phyloP scores from a whole-genome alignment of 2,113 vertebrate genomes.

The Chelonoidis abingdonii region DNA sequence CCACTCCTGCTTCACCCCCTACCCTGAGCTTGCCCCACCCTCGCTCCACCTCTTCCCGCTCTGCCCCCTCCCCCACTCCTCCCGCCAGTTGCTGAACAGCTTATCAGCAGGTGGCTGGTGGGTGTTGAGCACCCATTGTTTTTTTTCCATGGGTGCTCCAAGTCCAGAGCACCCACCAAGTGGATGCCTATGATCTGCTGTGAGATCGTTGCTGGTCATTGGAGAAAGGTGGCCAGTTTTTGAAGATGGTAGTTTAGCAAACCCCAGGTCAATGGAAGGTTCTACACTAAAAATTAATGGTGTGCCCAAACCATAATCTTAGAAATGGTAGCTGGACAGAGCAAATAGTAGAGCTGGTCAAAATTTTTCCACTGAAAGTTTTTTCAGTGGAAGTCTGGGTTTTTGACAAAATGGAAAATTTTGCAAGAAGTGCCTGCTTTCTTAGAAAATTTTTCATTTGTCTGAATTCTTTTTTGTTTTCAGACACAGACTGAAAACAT shows the following conservation, averaged over 20 bases:
- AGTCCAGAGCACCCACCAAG: too few relatives aligned
- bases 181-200: background rate
- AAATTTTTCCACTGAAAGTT: background rate
- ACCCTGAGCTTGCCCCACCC: too few relatives aligned
- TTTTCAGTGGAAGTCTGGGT: background rate
- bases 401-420: slow-evolving; percentile 6
- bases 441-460: background rate
- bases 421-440: background rate
- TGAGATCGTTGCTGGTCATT: background rate
- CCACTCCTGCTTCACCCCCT: too few relatives aligned
- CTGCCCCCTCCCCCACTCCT: too few relatives aligned
- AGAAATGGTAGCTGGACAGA: background rate
- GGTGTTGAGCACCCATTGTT: too few relatives aligned
- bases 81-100: too few relatives aligned
- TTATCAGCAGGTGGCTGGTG: too few relatives aligned
- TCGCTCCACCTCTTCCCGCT: too few relatives aligned
- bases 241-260: background rate
- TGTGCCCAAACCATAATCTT: background rate
- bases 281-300: background rate
- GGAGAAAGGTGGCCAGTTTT: background rate
- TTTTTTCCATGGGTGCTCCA: too few relatives aligned
- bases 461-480: background rate
- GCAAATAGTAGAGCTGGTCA: background rate
- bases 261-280: slow-evolving; percentile 30
- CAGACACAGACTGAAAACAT: background rate